phyloP scores from a whole-genome alignment of 2,888 invertebrate genomes.

The Euplagia quadripunctaria region DNA sequence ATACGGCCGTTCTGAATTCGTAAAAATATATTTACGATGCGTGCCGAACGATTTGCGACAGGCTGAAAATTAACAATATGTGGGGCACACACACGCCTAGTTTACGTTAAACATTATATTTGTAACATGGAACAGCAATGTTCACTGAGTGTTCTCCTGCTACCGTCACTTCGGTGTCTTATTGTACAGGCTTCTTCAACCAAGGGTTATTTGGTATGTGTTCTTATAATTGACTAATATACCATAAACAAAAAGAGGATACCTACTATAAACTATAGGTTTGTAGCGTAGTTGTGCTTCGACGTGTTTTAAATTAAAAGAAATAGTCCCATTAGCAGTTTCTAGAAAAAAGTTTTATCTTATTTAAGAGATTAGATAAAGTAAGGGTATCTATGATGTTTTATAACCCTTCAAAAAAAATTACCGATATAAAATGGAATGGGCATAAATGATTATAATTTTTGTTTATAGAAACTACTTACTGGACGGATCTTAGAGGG shows the following conservation, averaged over 20 bases:
- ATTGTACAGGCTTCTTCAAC: slow-evolving; percentile 19
- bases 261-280: background rate
- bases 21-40: slow-evolving; percentile 39
- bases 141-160: slow-evolving; percentile 56
- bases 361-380: background rate
- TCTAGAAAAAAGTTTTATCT: slow-evolving; percentile 5
- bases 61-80: slow-evolving; percentile 52
- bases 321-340: slow-evolving; percentile 21
- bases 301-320: background rate
- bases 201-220: slow-evolving; percentile 29
- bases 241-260: background rate
- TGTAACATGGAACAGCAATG: slow-evolving; percentile 60
- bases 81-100: slow-evolving; percentile 48
- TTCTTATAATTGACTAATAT: slow-evolving; percentile 20
- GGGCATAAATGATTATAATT: background rate
- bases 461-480: slow-evolving; percentile 25
- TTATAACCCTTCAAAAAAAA: background rate
- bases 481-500: slow-evolving; percentile 53
- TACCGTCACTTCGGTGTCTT: slow-evolving; percentile 50
- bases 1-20: slow-evolving; percentile 27
- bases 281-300: background rate
- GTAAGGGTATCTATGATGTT: background rate
- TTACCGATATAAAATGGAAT: background rate
- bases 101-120: slow-evolving; percentile 60
- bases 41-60: slow-evolving; percentile 32